Percentiles rank a stretch among this genome's conserved stretches.
These are phyloP conservation scores for Melanogrammus aeglefinus DNA, from an alignment of 2,797 vertebrate genomes.

Conservation along the genomic window DNA sequence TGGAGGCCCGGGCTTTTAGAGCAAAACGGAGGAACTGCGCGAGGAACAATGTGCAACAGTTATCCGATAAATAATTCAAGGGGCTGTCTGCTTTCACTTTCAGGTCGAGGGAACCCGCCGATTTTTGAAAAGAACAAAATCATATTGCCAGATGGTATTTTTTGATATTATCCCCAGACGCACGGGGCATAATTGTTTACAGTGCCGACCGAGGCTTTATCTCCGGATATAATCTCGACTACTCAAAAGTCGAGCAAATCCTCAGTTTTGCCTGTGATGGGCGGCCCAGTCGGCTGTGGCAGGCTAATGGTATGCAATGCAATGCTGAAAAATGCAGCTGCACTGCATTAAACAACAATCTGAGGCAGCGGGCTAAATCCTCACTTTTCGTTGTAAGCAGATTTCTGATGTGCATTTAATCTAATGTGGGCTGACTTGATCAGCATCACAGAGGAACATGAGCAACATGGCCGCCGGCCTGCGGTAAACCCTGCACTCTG, in stretches of 20 bases:
- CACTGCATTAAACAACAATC: conserved; percentile 54
- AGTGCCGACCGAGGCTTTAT: conserved; percentile 49
- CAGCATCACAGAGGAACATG: conserved; percentile 18
- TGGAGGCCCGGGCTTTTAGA: conserved; percentile 64
- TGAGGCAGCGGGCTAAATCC: conserved; percentile 49
- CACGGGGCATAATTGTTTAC: neutral
- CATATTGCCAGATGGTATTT: conserved; percentile 52
- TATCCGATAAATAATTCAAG: conserved; percentile 71
- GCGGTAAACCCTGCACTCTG: conserved; percentile 7
- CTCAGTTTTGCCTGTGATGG: conserved; percentile 39
- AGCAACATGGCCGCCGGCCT: conserved; percentile 47
- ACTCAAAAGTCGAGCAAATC: conserved; percentile 41
- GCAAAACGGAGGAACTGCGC: conserved; percentile 55
- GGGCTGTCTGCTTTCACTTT: conserved; percentile 57
- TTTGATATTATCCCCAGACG: neutral
- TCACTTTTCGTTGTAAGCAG: conserved; percentile 62
- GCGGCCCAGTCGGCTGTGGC: conserved; percentile 42
- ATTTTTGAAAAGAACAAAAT: conserved; percentile 16
- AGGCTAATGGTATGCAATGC: conserved; percentile 60
- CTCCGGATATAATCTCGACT: conserved; percentile 56
- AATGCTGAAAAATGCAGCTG: conserved; percentile 41
- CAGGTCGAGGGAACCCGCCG: conserved; percentile 52
- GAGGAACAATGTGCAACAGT: conserved; percentile 54
- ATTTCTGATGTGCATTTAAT: conserved; percentile 52
- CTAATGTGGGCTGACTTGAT: conserved; percentile 46